Conservation (phyloP, 2,888 invertebrate genomes). For the Agrochola litura region DNA sequence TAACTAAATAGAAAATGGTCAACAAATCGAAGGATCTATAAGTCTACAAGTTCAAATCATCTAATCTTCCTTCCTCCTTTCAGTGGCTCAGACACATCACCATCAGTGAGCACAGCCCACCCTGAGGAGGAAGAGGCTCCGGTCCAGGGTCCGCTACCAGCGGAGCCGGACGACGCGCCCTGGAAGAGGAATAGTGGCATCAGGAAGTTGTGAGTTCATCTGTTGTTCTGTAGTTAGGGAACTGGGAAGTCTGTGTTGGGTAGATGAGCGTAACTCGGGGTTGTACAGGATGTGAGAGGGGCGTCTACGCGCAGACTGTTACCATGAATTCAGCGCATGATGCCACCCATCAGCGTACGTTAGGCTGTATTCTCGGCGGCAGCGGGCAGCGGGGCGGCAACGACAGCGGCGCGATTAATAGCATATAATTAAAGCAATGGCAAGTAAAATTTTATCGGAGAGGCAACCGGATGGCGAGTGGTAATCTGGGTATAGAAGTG, state of each 20-base stretch:
- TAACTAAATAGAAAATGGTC: not conserved
- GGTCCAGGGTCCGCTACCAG: slow-evolving; percentile 98
- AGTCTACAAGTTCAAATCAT: not conserved
- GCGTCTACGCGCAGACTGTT: not conserved
- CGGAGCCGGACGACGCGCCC: slow-evolving; percentile 99
- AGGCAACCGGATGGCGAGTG: too few relatives aligned
- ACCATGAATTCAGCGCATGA: not conserved
- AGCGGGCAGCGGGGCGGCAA: too few relatives aligned
- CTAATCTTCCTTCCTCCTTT: not conserved
- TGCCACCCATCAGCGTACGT: too few relatives aligned
- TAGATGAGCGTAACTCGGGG: not conserved
- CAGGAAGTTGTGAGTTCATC: slow-evolving; percentile 95
- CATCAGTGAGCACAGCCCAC: slow-evolving; percentile 80
- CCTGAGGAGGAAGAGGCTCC: slow-evolving; percentile 95
- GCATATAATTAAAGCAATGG: too few relatives aligned
- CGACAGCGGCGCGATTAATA: too few relatives aligned
- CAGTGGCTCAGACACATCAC: slow-evolving; percentile 84
- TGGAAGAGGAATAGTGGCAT: slow-evolving; percentile 98
- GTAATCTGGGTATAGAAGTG: too few relatives aligned
- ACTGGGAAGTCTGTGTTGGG: not conserved
- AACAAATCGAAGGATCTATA: not conserved
- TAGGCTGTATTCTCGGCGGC: too few relatives aligned
- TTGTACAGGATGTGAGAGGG: not conserved
- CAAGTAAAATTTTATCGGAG: too few relatives aligned
- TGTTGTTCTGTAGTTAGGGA: not conserved